Evolutionary conservation across 2,888 invertebrate species (phyloP).

Genomic region (Eupithecia exiguata): DNA sequence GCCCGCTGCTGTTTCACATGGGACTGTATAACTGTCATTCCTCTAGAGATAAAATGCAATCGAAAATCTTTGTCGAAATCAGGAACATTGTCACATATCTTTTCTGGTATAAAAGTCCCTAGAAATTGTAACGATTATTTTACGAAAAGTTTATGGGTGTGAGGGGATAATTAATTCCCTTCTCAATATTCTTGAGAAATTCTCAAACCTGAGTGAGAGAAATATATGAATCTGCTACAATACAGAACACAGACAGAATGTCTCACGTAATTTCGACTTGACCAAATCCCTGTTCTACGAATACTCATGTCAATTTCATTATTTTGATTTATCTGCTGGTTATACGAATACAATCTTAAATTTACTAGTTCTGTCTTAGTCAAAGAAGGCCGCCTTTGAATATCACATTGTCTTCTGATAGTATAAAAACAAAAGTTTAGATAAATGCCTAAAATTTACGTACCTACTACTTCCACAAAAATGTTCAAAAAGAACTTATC

Average conservation of each 20-base stretch:
- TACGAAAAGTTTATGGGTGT: neutral
- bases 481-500: neutral
- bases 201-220: neutral
- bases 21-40: constrained; percentile 37
- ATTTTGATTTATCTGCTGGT: neutral
- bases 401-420: neutral
- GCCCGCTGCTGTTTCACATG: constrained; percentile 67
- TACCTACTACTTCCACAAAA: neutral
- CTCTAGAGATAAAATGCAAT: neutral
- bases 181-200: neutral
- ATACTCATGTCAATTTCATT: neutral
- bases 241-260: neutral
- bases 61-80: neutral
- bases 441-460: neutral
- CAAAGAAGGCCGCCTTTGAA: neutral
- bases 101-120: neutral
- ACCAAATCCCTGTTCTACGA: neutral
- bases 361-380: neutral
- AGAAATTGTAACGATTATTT: neutral
- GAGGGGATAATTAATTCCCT: neutral
- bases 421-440: no score
- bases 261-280: neutral
- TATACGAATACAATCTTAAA: neutral
- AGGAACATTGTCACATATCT: neutral
- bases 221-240: neutral